Percentiles rank a stretch among this genome's conserved stretches.
phyloP scores from a whole-genome alignment of 2,113 vertebrate genomes.

The Prietella phreatophila region DNA sequence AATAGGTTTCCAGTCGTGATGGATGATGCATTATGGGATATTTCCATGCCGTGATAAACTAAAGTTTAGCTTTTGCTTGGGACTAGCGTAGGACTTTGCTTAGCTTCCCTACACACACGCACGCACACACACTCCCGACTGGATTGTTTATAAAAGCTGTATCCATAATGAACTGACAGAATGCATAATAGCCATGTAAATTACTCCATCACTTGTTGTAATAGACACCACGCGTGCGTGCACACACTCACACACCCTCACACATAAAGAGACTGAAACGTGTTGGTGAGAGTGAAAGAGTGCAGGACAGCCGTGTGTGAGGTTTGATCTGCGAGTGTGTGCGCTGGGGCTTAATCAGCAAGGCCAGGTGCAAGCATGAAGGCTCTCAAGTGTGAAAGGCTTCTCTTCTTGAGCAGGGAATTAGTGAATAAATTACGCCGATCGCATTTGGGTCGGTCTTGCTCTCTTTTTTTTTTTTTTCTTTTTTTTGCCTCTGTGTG shows the following conservation, averaged over 20 bases:
- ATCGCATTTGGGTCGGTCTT: conserved; percentile 34
- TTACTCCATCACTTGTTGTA: conserved; percentile 28
- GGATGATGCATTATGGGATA: conserved; percentile 28
- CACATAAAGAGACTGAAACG: conserved; percentile 14
- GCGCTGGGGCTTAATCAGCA: conserved; percentile 49
- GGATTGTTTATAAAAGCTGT: conserved; percentile 31
- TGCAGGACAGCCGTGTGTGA: conserved; percentile 9
- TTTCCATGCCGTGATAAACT: conserved; percentile 22
- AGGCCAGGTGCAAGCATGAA: conserved; percentile 55
- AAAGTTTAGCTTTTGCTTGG: conserved; percentile 6
- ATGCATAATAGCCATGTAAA: conserved; percentile 39
- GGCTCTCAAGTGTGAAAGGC: conserved; percentile 51
- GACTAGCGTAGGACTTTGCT: too few species aligned
- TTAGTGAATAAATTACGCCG: conserved; percentile 54
- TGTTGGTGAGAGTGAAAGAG: conserved; percentile 24
- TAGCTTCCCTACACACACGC: too few species aligned
- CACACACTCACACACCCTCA: background rate
- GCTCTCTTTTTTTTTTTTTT: conserved; percentile 10
- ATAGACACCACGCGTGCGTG: background rate
- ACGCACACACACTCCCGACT: background rate
- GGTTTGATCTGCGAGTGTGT: conserved; percentile 35
- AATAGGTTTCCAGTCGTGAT: conserved; percentile 15
- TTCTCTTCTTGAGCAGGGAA: conserved; percentile 51
- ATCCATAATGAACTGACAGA: conserved; percentile 36
- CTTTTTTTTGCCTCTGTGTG: conserved; percentile 25